Conservation (phyloP, 2,113 vertebrate species). For the Thomomys bottae region DNA sequence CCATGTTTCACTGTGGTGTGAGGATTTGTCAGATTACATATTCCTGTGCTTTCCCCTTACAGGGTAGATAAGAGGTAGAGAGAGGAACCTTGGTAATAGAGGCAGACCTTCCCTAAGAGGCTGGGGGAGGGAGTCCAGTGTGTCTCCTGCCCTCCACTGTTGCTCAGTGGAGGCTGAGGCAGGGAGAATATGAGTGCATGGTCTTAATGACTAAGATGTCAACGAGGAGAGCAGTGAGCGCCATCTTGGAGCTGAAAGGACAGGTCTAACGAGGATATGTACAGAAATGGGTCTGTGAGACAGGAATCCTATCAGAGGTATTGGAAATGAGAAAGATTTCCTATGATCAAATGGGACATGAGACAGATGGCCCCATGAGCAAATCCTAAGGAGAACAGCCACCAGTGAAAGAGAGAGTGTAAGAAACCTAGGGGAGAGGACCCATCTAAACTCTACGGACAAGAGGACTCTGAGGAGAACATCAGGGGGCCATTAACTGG, state of each 20-base stretch:
- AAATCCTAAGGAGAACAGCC: rapidly evolving
- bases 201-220: not conserved
- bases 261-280: rapidly evolving
- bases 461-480: not conserved
- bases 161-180: not conserved
- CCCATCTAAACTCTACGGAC: rapidly evolving
- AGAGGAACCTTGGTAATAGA: not conserved
- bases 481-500: not conserved
- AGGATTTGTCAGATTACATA: not conserved
- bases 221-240: not conserved
- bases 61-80: not conserved
- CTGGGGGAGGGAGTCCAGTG: no score
- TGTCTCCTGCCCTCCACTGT: not conserved
- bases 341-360: not conserved
- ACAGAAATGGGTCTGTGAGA: rapidly evolving
- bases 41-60: not conserved
- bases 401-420: not conserved
- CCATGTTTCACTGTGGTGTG: not conserved
- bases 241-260: not conserved
- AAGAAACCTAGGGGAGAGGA: no score
- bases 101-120: not conserved
- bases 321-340: rapidly evolving
- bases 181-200: not conserved
- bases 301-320: rapidly evolving
- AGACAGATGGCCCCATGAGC: not conserved